Conservation (phyloP, 2,797 vertebrate genomes). For the Florisuga fusca region DNA sequence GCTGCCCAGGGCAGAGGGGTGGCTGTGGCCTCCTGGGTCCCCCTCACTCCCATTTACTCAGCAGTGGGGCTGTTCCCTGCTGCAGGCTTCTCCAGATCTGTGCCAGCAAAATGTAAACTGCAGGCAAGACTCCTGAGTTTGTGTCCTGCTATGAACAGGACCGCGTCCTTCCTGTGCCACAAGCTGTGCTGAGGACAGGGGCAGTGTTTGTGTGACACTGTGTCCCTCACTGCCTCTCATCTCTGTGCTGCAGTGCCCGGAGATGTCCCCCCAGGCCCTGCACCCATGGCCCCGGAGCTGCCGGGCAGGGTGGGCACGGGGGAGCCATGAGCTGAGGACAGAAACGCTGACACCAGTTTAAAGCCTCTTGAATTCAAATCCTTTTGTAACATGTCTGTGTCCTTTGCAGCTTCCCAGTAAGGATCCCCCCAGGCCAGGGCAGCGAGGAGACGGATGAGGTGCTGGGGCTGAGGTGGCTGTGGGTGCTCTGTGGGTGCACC, state of each 20-base stretch:
- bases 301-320: not conserved
- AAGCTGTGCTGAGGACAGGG: not conserved
- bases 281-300: not conserved
- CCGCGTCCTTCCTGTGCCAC: accelerated
- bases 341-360: not conserved
- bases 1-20: not conserved
- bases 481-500: not conserved
- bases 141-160: not conserved
- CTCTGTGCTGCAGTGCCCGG: too few species aligned
- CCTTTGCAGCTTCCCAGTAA: not conserved
- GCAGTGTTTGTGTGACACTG: accelerated
- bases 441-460: accelerated
- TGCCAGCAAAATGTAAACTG: not conserved
- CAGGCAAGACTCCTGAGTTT: accelerated
- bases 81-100: not conserved
- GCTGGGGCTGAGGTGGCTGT: accelerated
- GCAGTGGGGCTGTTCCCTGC: not conserved
- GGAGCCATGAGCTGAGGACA: not conserved
- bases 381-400: accelerated
- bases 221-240: not conserved
- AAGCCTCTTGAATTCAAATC: not conserved
- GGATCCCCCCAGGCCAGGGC: not conserved
- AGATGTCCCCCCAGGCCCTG: accelerated
- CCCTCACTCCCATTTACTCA: not conserved
- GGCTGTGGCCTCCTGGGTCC: not conserved